Base-by-base conservation (phyloP, 2,888 invertebrate genomes). In the Dorcus parallelipipedus region DNA sequence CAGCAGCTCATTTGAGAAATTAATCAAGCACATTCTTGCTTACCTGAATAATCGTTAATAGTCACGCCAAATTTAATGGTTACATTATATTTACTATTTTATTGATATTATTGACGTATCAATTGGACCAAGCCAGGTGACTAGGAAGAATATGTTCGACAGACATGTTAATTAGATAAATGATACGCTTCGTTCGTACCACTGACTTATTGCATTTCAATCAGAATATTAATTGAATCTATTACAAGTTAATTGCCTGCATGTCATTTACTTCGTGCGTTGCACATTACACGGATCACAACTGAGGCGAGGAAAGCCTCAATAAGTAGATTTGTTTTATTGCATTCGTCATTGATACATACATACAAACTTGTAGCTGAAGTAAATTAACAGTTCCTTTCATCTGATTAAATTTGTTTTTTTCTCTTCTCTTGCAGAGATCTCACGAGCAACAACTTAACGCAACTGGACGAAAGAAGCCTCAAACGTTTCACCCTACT, bases 361-460 rank as follows among this genome's bases (percentile, higher is more conserved):
- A 5, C 26, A 33, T 33, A 33, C 26, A 33, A 33, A 33, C 26
- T 33, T 33, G 26, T 4, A 33, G 26, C 26, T 33, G 26, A 33
- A 33, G 26, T 7, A 33, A 33, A 33, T 33, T 33, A 33, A 33
- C 20, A 20, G 20, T 20, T 20, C 20, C 3, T 20, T 20, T 20
- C 20, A 20, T 33, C 26, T 33, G 6, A 33, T 33, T 33, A 33
- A 7, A 7, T 33, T 33, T 33, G 5, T 33, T 20, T 38, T 40
- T 38, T 40, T 55, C 60, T 63, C 65, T 69, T 71, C 65, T 76
- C 67, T 86, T 84, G 56, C 88, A 92, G 92, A 74, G 91, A 92
- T 79, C 82, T 92, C 76, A 87, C 88, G 65, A 85, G 86, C 81
- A 92, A 92, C 83, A 91, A 91, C 79, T 86, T 92, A 74, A 89